Conservation (phyloP, 1,140 invertebrate species). For the Liolophura sinensis region DNA sequence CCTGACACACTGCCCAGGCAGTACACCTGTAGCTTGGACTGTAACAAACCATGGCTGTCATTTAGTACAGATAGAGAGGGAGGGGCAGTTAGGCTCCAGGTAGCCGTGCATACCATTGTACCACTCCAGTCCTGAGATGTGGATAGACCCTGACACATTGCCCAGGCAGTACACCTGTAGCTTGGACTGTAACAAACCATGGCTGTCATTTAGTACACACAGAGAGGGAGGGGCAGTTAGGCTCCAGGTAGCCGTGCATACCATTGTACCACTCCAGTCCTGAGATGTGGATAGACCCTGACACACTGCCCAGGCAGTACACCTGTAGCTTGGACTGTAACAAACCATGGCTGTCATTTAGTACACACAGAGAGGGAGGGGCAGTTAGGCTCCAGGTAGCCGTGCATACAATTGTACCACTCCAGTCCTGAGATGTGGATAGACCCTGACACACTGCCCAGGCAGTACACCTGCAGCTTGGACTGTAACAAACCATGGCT, state of each 20-base stretch:
- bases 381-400: constrained; percentile 70
- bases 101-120: constrained; percentile 75
- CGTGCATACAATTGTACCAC: constrained; percentile 81
- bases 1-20: constrained; percentile 64
- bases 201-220: no score
- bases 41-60: constrained; percentile 13
- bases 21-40: constrained; percentile 59
- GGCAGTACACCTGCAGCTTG: constrained; percentile 62
- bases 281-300: constrained; percentile 64
- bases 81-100: constrained; percentile 73
- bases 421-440: constrained; percentile 73
- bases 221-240: constrained; percentile 77
- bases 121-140: constrained; percentile 82
- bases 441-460: constrained; percentile 60
- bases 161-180: constrained; percentile 64
- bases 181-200: constrained; percentile 47
- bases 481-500: constrained; percentile 44
- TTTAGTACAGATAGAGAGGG: constrained; percentile 74
- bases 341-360: no score
- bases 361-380: constrained; percentile 84
- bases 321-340: constrained; percentile 51
- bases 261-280: constrained; percentile 88
- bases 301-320: constrained; percentile 65
- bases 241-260: constrained; percentile 67
- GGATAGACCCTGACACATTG: constrained; percentile 55